These are phyloP conservation scores for Rhagoletis pomonella DNA, from an alignment of 1,140 invertebrate genomes.

Conservation along the genomic window DNA sequence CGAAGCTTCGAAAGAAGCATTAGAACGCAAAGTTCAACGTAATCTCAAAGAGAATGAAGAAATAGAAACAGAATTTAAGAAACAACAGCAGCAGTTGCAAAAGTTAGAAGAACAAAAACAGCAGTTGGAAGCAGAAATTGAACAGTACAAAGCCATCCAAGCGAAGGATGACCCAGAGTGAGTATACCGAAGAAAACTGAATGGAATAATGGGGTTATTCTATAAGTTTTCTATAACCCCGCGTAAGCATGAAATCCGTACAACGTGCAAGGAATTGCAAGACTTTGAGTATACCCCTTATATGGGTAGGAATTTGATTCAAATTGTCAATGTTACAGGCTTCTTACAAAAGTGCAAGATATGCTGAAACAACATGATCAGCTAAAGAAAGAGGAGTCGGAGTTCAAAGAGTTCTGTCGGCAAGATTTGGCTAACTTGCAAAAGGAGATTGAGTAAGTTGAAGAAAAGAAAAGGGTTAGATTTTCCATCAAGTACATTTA, in stretches of 20 bases:
- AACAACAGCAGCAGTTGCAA: constrained; percentile 70
- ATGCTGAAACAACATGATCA: constrained; percentile 83
- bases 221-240: no score
- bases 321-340: constrained; percentile 74
- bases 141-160: constrained; percentile 74
- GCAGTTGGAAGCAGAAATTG: constrained; percentile 67
- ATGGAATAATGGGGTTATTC: neutral
- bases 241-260: no score
- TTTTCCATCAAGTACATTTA: no score
- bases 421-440: constrained; percentile 79
- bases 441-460: constrained; percentile 76
- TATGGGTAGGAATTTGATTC: neutral
- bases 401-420: constrained; percentile 86
- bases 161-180: constrained; percentile 75
- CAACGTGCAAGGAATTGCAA: no score
- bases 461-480: no score
- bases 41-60: constrained; percentile 70
- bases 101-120: constrained; percentile 68
- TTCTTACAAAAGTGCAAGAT: constrained; percentile 79
- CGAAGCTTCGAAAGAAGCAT: constrained; percentile 76
- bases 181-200: constrained; percentile 42
- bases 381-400: constrained; percentile 83
- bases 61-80: constrained; percentile 73
- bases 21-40: constrained; percentile 72
- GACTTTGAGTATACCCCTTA: neutral